Evolutionary conservation across 2,888 invertebrate genomes (phyloP), one percentile per base, ranked within the genome.

Genomic region (Deilephila porcellus): DNA sequence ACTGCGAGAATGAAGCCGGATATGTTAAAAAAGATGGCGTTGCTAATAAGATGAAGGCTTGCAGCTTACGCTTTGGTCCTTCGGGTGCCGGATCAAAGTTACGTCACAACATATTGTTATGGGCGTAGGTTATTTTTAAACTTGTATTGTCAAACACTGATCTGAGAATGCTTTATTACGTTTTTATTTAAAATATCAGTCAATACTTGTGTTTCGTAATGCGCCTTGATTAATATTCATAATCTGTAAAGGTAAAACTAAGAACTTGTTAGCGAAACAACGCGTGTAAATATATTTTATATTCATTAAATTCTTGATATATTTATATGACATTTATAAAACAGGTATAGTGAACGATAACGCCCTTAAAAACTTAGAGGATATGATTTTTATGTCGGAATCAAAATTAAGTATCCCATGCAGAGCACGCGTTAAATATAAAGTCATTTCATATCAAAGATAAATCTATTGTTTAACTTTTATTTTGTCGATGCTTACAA

Each of bases 1-100:
- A 56, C 56, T 7, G n/a, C 62, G 45, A 25, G 63, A 67, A 64
- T 56, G 25, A 70, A 73, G 70, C 74, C 75, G 73, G 72, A 60
- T 59, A 72, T 75, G 60, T 77, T 79, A 83, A 79, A 80, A 56
- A 78, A 63, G 37, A 75, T 81, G 78, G 78, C 76, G 64, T 74
- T 74, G 79, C 76, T 74, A 74, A 25, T 29, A 60, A 29, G 60
- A 14, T 25, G 60, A 56, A 56, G 56, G 17, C n/a, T 56, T 56
- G n/a, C 56, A 56, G n/a, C 56, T 56, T 56, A n/a, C 19, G 56
- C 56, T 56, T 56, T 56, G n/a, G 56, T 56, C n/a, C 19, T 19
- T 19, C 5, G 56, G 56, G n/a, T n/a, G 56, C 56, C 56, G 56
- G 17, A 56, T n/a, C 56, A 56, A 56, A 56, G n/a, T 56, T 56